phyloP scores from a whole-genome alignment of 2,888 invertebrate species.

The Pachycephus smyrnensis region DNA sequence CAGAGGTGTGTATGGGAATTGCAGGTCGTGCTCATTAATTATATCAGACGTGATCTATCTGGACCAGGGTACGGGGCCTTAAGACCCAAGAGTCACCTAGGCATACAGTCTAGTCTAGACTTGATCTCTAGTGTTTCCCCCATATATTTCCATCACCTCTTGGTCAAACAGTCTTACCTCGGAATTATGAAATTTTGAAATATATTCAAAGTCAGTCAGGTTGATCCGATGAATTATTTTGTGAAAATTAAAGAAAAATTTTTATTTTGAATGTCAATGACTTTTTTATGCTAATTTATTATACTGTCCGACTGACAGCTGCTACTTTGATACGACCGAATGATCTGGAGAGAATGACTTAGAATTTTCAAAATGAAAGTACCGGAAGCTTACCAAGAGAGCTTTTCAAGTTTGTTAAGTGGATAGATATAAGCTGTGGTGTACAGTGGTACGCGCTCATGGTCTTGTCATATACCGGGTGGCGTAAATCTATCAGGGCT shows the following conservation, averaged over 20 bases:
- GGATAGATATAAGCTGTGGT: neutral
- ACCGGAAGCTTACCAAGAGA: too few relatives aligned
- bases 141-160: neutral
- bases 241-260: neutral
- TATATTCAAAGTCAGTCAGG: neutral
- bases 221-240: neutral
- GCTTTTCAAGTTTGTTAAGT: neutral
- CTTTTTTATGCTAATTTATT: too few relatives aligned
- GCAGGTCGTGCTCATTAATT: slow-evolving; percentile 60
- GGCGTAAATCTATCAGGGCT: slow-evolving; percentile 42
- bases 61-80: slow-evolving; percentile 44
- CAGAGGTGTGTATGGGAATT: slow-evolving; percentile 62
- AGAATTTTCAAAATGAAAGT: too few relatives aligned
- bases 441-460: neutral
- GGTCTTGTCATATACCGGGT: slow-evolving; percentile 22
- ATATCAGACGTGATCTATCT: slow-evolving; percentile 61
- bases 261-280: too few relatives aligned
- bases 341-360: too few relatives aligned
- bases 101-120: neutral
- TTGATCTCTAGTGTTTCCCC: neutral
- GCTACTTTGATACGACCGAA: too few relatives aligned
- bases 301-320: too few relatives aligned
- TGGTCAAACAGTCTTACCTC: neutral
- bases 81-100: slow-evolving; percentile 38
- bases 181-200: neutral